Conservation (phyloP, 2,113 vertebrate genomes). For the Galbula dea region DNA sequence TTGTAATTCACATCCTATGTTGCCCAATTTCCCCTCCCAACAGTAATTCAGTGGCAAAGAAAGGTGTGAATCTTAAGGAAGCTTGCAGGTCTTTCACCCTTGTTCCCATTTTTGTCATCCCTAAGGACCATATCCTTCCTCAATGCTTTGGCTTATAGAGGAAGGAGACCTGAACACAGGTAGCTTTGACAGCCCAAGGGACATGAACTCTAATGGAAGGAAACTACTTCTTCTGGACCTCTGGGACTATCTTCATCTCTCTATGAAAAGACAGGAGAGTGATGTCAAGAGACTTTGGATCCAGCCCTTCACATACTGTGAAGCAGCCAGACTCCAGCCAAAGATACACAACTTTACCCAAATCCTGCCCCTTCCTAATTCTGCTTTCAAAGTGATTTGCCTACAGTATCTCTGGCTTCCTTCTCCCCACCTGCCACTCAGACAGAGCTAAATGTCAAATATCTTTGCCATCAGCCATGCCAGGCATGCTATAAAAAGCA, state of each 20-base stretch:
- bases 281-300: not conserved
- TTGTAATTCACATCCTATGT: accelerated
- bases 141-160: accelerated
- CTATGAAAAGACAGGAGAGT: not conserved
- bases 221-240: not conserved
- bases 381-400: not conserved
- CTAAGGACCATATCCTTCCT: not conserved
- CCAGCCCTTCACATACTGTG: not conserved
- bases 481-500: constrained; percentile 44
- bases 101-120: not conserved
- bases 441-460: constrained; percentile 54
- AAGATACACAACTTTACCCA: not conserved
- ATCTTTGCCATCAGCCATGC: constrained; percentile 40
- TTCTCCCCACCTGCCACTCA: constrained; percentile 38
- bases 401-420: not conserved
- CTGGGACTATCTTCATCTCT: not conserved
- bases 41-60: not conserved
- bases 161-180: not conserved
- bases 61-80: not conserved
- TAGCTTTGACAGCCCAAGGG: not conserved
- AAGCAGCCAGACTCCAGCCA: not conserved
- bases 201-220: not conserved
- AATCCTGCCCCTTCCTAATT: not conserved
- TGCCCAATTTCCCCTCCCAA: not conserved
- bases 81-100: not conserved